Conservation (phyloP, 2,888 invertebrate species). For the Adelphocoris suturalis region DNA sequence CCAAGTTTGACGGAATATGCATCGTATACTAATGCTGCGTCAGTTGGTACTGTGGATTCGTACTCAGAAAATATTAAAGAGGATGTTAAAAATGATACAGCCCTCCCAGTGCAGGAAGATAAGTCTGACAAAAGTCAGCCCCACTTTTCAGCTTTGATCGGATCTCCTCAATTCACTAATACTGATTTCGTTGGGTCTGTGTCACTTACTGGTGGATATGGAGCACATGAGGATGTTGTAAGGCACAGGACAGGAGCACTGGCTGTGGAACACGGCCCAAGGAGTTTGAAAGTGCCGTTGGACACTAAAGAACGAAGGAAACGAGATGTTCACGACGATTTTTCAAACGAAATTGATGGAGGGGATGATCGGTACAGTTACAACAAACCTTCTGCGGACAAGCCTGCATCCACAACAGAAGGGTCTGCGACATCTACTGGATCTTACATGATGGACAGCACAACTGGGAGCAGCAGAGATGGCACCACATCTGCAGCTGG, state of each 20-base stretch:
- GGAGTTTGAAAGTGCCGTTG: slow-evolving; percentile 77
- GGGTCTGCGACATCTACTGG: neutral
- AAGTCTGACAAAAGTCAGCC: slow-evolving; percentile 76
- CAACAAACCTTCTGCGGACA: slow-evolving; percentile 43
- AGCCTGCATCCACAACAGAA: neutral
- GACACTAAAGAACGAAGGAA: slow-evolving; percentile 69
- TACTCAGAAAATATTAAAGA: slow-evolving; percentile 62
- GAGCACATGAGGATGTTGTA: slow-evolving; percentile 72
- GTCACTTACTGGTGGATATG: slow-evolving; percentile 75
- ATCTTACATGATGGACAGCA: slow-evolving; percentile 21
- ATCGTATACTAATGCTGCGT: slow-evolving; percentile 75
- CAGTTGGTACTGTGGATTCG: slow-evolving; percentile 73
- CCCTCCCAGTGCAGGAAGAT: slow-evolving; percentile 71
- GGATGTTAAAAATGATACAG: slow-evolving; percentile 43
- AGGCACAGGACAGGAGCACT: slow-evolving; percentile 75
- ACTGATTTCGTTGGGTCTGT: slow-evolving; percentile 74
- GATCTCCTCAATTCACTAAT: slow-evolving; percentile 73
- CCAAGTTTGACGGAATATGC: slow-evolving; percentile 74
- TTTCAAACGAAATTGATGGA: slow-evolving; percentile 72
- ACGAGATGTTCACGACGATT: slow-evolving; percentile 75
- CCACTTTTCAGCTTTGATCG: slow-evolving; percentile 74
- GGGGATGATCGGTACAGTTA: slow-evolving; percentile 53
- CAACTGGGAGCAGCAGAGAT: slow-evolving; percentile 10
- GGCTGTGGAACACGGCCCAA: slow-evolving; percentile 79
- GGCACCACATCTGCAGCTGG: neutral